These are phyloP conservation scores for Dasypogon diadema DNA, from an alignment of 2,888 invertebrate species.

Conservation along the genomic window DNA sequence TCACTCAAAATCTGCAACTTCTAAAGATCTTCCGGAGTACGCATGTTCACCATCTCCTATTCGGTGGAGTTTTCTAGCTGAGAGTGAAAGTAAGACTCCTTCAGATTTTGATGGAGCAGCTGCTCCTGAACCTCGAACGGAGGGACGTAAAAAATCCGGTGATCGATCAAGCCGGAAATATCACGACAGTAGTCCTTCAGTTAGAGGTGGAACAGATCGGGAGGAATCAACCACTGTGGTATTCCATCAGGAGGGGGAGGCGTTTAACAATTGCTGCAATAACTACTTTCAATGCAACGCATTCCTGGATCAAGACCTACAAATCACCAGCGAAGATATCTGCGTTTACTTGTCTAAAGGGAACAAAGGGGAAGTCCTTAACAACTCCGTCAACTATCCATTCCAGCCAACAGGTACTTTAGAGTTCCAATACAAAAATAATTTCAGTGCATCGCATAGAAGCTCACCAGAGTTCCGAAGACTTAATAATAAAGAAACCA, in stretches of 20 bases:
- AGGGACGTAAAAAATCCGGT: conserved; percentile 39
- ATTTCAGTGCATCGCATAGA: conserved; percentile 60
- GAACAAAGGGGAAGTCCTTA: conserved; percentile 64
- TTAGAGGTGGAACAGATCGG: conserved; percentile 53
- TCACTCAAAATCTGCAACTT: conserved; percentile 65
- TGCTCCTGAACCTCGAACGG: conserved; percentile 45
- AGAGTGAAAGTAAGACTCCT: conserved; percentile 63
- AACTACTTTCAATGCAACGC: conserved; percentile 68
- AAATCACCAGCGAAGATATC: conserved; percentile 68
- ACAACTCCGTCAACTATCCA: conserved; percentile 67
- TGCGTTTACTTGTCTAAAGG: conserved; percentile 67
- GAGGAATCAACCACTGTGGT: conserved; percentile 66
- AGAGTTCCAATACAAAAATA: conserved; percentile 68
- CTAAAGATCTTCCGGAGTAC: conserved; percentile 66
- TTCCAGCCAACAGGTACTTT: conserved; percentile 67
- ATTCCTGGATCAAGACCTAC: conserved; percentile 67
- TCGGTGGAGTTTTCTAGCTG: conserved; percentile 68
- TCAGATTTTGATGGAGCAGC: conserved; percentile 62
- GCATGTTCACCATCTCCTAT: conserved; percentile 68
- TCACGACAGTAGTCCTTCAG: conserved; percentile 19
- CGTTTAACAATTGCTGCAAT: conserved; percentile 67
- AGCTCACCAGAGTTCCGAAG: conserved; percentile 52
- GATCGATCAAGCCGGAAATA: conserved; percentile 17
- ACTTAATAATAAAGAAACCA: conserved; percentile 66
- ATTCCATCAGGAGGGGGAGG: conserved; percentile 68